Percentiles rank a stretch among this genome's conserved stretches.
These are phyloP conservation scores for Corvus moneduloides DNA, from an alignment of 2,113 vertebrate genomes.

Conservation along the genomic window DNA sequence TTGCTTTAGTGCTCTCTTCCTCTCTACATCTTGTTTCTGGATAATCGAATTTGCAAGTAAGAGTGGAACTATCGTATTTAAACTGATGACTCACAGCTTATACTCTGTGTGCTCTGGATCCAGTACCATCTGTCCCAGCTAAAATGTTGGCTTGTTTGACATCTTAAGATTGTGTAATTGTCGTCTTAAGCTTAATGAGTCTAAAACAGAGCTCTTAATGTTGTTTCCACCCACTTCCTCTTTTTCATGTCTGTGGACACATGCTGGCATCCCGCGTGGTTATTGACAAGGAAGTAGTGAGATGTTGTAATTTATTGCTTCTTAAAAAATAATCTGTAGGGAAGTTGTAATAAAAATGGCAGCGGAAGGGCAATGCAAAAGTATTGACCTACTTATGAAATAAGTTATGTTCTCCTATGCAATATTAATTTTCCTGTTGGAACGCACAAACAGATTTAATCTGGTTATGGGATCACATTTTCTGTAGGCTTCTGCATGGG, in stretches of 20 bases:
- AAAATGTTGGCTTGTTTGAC: conserved; percentile 27
- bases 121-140: conserved; percentile 9
- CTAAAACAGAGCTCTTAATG: conserved; percentile 14
- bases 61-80: neutral
- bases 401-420: neutral
- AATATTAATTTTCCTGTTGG: neutral
- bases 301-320: neutral
- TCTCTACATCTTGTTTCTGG: neutral
- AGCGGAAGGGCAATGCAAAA: neutral
- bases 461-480: neutral
- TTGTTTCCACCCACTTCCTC: neutral
- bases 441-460: neutral
- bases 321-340: neutral
- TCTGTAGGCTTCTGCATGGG: neutral
- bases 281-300: conserved; percentile 5
- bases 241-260: neutral
- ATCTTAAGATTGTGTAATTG: neutral
- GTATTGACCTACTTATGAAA: neutral
- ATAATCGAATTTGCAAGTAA: conserved; percentile 8
- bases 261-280: neutral
- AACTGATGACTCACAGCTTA: neutral
- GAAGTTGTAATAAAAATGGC: neutral
- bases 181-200: conserved; percentile 29
- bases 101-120: conserved; percentile 1
- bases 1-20: neutral